Conservation (phyloP, 2,113 vertebrate species). For the Bubo blakistoni region DNA sequence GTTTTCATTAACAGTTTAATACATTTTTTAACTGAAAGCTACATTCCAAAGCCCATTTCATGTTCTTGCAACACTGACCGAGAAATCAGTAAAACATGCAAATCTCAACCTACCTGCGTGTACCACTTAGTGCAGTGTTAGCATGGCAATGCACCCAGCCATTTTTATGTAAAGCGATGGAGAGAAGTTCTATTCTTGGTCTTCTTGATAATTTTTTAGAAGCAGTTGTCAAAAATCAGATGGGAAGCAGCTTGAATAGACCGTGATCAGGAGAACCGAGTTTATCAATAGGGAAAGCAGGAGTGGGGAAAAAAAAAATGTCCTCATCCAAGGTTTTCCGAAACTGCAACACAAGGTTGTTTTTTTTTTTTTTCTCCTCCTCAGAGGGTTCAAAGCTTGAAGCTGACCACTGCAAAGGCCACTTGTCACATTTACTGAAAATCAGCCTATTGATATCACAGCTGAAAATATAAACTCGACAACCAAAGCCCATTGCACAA, state of each 20-base stretch:
- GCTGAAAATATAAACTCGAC: conserved; percentile 76
- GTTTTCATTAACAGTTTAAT: conserved; percentile 30
- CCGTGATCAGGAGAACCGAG: conserved; percentile 72
- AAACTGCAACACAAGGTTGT: conserved; percentile 69
- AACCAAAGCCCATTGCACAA: conserved; percentile 71
- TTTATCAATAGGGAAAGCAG: conserved; percentile 77
- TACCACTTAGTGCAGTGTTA: conserved; percentile 71
- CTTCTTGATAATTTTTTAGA: conserved; percentile 73
- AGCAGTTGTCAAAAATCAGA: conserved; percentile 74
- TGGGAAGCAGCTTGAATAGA: conserved; percentile 72
- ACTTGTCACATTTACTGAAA: conserved; percentile 81
- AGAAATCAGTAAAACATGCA: conserved; percentile 79
- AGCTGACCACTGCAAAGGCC: conserved; percentile 82
- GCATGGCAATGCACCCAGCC: conserved; percentile 72
- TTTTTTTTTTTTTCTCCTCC: conserved; percentile 58
- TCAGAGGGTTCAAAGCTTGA: conserved; percentile 76
- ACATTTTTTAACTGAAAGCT: conserved; percentile 50
- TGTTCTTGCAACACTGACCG: conserved; percentile 57
- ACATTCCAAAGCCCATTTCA: conserved; percentile 53
- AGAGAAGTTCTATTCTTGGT: conserved; percentile 72
- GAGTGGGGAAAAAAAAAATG: conserved; percentile 54
- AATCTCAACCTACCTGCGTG: conserved; percentile 80
- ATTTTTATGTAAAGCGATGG: conserved; percentile 72
- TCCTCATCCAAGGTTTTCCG: conserved; percentile 75
- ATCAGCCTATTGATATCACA: conserved; percentile 77